Conservation (phyloP, 2,113 vertebrate genomes). For the Lycocorax pyrrhopterus region DNA sequence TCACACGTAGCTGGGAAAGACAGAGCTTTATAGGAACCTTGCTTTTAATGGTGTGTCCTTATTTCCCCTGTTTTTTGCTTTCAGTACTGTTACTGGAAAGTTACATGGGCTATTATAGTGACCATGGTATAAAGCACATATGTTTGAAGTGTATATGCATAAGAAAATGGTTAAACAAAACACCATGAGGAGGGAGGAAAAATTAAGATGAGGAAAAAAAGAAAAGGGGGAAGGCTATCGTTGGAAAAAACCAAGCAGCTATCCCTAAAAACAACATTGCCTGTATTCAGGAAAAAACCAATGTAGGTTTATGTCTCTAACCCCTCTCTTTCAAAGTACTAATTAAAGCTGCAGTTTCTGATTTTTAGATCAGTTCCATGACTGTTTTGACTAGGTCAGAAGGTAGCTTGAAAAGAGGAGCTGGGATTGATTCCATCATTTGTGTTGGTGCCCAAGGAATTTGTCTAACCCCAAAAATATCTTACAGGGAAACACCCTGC, state of each 20-base stretch:
- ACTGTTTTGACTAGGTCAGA: neutral
- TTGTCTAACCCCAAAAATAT: neutral
- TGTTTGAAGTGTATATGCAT: neutral
- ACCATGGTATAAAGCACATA: neutral
- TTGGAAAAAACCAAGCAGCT: neutral
- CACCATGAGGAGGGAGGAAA: neutral
- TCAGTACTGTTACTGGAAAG: conserved; percentile 48
- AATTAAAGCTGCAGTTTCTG: neutral
- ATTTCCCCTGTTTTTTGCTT: conserved; percentile 52
- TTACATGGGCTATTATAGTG: neutral
- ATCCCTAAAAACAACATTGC: neutral
- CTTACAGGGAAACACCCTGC: neutral
- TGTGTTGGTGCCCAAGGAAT: neutral
- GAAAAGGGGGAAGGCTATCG: neutral
- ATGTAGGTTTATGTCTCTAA: neutral
- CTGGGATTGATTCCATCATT: neutral
- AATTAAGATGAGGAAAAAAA: neutral
- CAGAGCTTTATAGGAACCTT: conserved; percentile 17
- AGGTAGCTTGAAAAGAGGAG: neutral
- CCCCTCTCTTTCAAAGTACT: neutral
- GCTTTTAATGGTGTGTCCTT: conserved; percentile 48
- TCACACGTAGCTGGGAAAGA: conserved; percentile 70
- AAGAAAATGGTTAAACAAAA: neutral
- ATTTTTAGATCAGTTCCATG: neutral
- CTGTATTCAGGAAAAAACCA: neutral